Percentiles rank a stretch among this genome's conserved stretches.
Evolutionary conservation across 1,140 invertebrate species (phyloP).

Genomic region (Diorhabda elongata): DNA sequence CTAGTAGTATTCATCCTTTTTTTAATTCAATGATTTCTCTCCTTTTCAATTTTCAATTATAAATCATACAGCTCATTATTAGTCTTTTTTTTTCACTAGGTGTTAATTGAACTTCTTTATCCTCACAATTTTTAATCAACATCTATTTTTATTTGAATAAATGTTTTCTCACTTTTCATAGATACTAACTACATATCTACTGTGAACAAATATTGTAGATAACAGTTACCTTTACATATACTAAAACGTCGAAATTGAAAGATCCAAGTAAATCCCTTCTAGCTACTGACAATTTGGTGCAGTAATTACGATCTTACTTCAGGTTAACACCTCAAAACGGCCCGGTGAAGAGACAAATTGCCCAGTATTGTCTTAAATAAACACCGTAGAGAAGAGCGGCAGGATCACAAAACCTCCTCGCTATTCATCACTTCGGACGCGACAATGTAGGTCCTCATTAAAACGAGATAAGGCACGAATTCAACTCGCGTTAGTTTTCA

Average conservation of each 20-base stretch:
- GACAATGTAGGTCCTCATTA: not conserved
- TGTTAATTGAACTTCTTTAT: too few species aligned
- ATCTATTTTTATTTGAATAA: too few species aligned
- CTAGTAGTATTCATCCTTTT: too few species aligned
- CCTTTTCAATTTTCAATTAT: too few species aligned
- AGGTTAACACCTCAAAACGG: not conserved
- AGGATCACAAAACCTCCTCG: not conserved
- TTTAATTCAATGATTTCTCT: too few species aligned
- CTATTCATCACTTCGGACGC: not conserved
- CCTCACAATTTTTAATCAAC: too few species aligned
- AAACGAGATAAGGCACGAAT: conserved; percentile 7
- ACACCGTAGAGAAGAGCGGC: not conserved
- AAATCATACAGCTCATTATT: too few species aligned
- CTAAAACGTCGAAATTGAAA: not conserved
- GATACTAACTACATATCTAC: too few species aligned
- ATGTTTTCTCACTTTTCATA: too few species aligned
- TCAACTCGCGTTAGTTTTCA: conserved; percentile 1
- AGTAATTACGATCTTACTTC: not conserved
- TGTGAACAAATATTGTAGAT: too few species aligned
- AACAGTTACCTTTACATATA: too few species aligned
- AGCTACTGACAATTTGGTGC: not conserved
- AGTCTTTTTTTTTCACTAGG: too few species aligned
- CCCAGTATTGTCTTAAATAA: not conserved
- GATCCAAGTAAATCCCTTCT: not conserved
- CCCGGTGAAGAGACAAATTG: not conserved